Evolutionary conservation across 1,140 invertebrate genomes (phyloP), one percentile per base, ranked within the genome.

Genomic region (Tetramorium alpestre): DNA sequence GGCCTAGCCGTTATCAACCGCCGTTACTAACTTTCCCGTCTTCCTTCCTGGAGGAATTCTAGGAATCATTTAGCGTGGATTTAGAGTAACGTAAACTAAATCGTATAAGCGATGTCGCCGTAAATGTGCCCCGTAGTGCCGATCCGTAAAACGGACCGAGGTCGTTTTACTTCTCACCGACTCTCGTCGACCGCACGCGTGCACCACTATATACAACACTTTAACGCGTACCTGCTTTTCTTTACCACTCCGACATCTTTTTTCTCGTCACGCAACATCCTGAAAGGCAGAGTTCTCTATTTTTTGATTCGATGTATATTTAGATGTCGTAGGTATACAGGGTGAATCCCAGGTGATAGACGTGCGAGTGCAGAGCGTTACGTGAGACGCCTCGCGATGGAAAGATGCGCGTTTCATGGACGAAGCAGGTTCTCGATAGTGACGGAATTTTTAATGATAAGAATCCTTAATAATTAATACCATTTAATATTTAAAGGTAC

Each of bases 271-370:
- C 65, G 81, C 56, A 33, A 70, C 41, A 78, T 76, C 44, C 38
- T 13, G 49, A 85, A 78, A 89, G 60, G 86, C 77, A 90, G 85
- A 91, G 78, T 85, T 86, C 64, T 91, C 89, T 92, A 91, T 92
- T 92, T 92, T 92, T 91, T 92, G 54, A 92, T 86, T 91, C 82
- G 69, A 88, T 90, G 84, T 91, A 89, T 64, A 89, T 64, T 86
- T 89, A 89, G 70, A 91, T 16, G n/a, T 88, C 49, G 58, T 90
- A 88, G 86, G 38, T 89, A 85, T 89, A 89, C 65, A 86, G 64
- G 73, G 69, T 69, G 65, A 88, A 16, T 70, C 6, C 22, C 58
- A 56, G 22, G 18, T 44, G 70, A 33, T 69, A 44, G 47, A 73
- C 25, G 41, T 73, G 41, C 28, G 72, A 89, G 28, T 65, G 78